These are phyloP conservation scores for Vanessa atalanta DNA, from an alignment of 1,140 invertebrate genomes.

Conservation along the genomic window DNA sequence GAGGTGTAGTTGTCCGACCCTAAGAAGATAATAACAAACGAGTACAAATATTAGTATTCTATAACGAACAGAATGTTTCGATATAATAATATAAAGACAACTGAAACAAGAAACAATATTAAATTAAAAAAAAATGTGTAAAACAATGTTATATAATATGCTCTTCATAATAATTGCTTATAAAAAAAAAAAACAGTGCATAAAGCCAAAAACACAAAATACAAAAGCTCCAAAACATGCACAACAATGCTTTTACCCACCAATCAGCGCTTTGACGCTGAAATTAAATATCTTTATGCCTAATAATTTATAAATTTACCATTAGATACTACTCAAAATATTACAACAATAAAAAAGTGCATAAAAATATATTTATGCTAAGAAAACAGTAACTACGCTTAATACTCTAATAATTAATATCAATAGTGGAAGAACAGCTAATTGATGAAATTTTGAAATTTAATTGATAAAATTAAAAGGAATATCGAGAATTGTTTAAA, in stretches of 20 bases:
- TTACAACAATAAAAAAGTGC: too few relatives aligned
- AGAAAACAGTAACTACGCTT: too few relatives aligned
- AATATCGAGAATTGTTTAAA: too few relatives aligned
- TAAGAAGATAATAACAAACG: background rate
- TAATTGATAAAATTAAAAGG: too few relatives aligned
- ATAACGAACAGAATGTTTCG: background rate
- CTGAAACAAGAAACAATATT: background rate
- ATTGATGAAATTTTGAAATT: too few relatives aligned
- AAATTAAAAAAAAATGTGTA: background rate
- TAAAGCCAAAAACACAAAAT: conserved; percentile 2
- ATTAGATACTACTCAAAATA: too few relatives aligned
- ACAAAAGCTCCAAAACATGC: background rate
- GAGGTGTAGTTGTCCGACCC: conserved; percentile 6
- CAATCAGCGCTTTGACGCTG: too few relatives aligned
- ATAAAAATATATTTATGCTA: too few relatives aligned
- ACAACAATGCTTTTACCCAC: background rate
- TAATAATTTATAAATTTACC: too few relatives aligned
- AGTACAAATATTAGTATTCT: background rate
- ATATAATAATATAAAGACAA: background rate
- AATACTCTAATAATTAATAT: too few relatives aligned
- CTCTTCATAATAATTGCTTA: background rate
- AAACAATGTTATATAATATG: background rate
- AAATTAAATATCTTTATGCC: too few relatives aligned
- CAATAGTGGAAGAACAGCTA: too few relatives aligned
- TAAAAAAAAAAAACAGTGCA: conserved; percentile 10